Percentiles rank a stretch among this genome's conserved stretches.
Conservation (phyloP, 1,140 invertebrate species). For the Oreohelix idahoensis region DNA sequence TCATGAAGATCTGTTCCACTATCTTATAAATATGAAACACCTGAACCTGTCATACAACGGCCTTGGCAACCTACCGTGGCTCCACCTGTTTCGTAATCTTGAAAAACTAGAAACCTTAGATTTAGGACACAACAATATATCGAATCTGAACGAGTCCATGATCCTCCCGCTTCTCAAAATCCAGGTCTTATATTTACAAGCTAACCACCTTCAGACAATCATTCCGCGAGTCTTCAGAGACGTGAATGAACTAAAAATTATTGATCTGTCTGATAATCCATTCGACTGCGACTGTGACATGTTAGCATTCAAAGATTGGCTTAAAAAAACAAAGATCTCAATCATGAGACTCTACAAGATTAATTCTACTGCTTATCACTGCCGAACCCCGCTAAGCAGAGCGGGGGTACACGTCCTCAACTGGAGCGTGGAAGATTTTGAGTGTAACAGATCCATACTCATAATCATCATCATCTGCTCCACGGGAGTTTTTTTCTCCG, state of each 20-base stretch:
- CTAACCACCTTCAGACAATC: conserved; percentile 51
- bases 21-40: conserved; percentile 47
- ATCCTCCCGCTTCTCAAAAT: conserved; percentile 45
- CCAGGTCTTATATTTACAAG: conserved; percentile 41
- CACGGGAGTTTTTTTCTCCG: conserved; percentile 44
- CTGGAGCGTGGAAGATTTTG: conserved; percentile 30
- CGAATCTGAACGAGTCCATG: conserved; percentile 40
- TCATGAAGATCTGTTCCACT: conserved; percentile 50
- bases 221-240: conserved; percentile 43
- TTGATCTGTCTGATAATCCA: conserved; percentile 62
- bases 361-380: conserved; percentile 21
- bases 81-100: conserved; percentile 47
- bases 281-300: conserved; percentile 62
- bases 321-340: conserved; percentile 40
- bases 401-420: conserved; percentile 6
- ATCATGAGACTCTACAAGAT: neutral
- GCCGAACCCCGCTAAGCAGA: neutral
- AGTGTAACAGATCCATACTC: conserved; percentile 48
- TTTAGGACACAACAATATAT: conserved; percentile 56
- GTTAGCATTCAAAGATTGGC: conserved; percentile 56
- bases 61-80: conserved; percentile 35
- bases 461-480: conserved; percentile 52
- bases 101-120: conserved; percentile 50
- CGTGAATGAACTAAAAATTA: conserved; percentile 46
- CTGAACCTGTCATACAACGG: conserved; percentile 57